phyloP scores from a whole-genome alignment of 2,888 invertebrate genomes.

The Agrochola circellaris region DNA sequence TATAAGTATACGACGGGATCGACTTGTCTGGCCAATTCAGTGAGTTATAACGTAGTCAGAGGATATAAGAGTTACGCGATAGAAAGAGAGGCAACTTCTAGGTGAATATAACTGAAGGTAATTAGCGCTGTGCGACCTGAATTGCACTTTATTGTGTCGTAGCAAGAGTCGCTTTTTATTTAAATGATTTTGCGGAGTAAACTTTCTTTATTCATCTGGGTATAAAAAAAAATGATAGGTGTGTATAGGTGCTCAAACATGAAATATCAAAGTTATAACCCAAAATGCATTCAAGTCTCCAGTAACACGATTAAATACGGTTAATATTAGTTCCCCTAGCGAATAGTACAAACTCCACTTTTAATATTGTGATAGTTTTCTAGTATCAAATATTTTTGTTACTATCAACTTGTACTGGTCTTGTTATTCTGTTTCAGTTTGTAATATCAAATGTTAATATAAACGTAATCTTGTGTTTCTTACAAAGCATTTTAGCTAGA shows the following conservation, averaged over 20 bases:
- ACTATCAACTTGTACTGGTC: constrained; percentile 41
- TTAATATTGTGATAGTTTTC: constrained; percentile 60
- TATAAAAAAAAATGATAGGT: no score
- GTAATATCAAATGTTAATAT: constrained; percentile 11
- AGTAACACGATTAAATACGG: constrained; percentile 21
- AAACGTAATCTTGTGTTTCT: constrained; percentile 28
- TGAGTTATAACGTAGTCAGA: no score
- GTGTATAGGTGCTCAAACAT: not conserved
- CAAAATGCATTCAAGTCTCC: constrained; percentile 21
- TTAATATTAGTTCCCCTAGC: constrained; percentile 47
- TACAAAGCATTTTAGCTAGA: constrained; percentile 51
- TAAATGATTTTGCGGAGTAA: no score
- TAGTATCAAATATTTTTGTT: constrained; percentile 55
- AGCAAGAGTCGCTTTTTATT: no score
- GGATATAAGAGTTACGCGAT: no score
- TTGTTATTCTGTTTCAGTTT: constrained; percentile 31
- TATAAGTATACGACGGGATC: no score
- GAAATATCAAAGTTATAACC: not conserved
- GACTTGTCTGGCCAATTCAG: no score
- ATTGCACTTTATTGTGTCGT: no score
- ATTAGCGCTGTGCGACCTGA: no score
- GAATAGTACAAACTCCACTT: constrained; percentile 67
- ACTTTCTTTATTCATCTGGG: not conserved
- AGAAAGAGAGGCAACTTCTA: no score
- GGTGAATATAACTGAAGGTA: no score